These are phyloP conservation scores for Carlito syrichta DNA, from an alignment of 2,113 vertebrate genomes.

Conservation along the genomic window DNA sequence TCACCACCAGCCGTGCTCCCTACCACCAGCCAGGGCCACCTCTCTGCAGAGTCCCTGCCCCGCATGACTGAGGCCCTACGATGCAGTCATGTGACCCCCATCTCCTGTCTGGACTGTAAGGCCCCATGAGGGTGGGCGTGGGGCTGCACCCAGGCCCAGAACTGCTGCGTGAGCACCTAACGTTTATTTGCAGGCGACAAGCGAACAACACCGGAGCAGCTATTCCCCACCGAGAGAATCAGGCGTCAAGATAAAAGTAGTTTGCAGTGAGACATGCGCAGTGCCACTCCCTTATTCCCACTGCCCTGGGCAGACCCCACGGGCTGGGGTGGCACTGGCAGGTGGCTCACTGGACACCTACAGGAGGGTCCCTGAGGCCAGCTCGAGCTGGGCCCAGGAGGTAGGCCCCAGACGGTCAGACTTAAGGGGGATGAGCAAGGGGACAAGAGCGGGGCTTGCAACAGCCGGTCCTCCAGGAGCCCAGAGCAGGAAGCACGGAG, in stretches of 20 bases:
- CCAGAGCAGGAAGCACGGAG: accelerated
- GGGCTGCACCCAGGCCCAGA: background rate
- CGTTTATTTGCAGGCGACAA: background rate
- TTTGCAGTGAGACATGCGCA: too few species aligned
- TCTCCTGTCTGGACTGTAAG: background rate
- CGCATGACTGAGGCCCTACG: background rate
- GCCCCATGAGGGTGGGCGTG: background rate
- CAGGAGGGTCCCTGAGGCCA: background rate
- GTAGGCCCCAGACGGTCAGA: background rate
- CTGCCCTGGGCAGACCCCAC: background rate
- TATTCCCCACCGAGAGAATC: background rate
- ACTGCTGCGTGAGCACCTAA: background rate
- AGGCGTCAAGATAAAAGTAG: background rate
- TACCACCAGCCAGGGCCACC: background rate
- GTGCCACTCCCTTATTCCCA: background rate
- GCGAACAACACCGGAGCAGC: background rate
- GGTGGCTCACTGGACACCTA: background rate
- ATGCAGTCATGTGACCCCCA: background rate
- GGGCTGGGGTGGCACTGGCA: background rate
- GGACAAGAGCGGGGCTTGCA: background rate
- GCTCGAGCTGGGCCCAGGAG: background rate
- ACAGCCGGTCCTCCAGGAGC: background rate
- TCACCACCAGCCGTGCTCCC: background rate
- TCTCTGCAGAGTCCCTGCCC: background rate
- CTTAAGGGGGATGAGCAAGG: background rate